Evolutionary conservation across 2,888 invertebrate genomes (phyloP).

Genomic region (Neria commutata): DNA sequence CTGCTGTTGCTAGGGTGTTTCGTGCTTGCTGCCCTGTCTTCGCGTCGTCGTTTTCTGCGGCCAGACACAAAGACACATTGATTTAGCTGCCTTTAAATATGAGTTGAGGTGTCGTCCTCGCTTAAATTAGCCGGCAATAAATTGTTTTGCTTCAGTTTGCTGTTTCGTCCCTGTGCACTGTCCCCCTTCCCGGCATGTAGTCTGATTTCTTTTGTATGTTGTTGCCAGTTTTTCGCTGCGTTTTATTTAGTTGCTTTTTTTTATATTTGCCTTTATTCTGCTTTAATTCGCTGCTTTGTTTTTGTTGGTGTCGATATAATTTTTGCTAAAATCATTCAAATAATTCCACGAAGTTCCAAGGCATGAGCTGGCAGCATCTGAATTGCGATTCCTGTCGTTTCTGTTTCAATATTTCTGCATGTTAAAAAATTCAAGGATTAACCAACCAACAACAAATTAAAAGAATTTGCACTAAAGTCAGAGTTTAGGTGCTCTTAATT

Average conservation of each 20-base stretch:
- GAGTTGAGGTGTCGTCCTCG: constrained; percentile 57
- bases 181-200: background rate
- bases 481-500: too few species aligned
- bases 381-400: too few species aligned
- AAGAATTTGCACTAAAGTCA: too few species aligned
- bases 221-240: background rate
- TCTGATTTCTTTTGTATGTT: background rate
- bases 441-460: background rate
- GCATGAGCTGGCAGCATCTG: too few species aligned
- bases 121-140: constrained; percentile 48
- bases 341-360: background rate
- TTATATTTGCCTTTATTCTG: constrained; percentile 18
- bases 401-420: background rate
- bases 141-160: constrained; percentile 23
- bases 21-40: constrained; percentile 12
- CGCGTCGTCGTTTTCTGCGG: constrained; percentile 40
- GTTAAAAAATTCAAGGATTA: background rate
- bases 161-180: background rate
- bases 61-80: constrained; percentile 57
- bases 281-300: constrained; percentile 2
- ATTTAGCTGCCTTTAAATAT: constrained; percentile 56
- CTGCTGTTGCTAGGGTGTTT: constrained; percentile 14
- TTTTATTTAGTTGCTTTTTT: background rate
- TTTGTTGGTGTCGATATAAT: constrained; percentile 2
- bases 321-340: background rate